Evolutionary conservation across 2,797 vertebrate species (phyloP), one percentile per base, ranked within the genome.

Genomic region (Notolepis coatsorum): DNA sequence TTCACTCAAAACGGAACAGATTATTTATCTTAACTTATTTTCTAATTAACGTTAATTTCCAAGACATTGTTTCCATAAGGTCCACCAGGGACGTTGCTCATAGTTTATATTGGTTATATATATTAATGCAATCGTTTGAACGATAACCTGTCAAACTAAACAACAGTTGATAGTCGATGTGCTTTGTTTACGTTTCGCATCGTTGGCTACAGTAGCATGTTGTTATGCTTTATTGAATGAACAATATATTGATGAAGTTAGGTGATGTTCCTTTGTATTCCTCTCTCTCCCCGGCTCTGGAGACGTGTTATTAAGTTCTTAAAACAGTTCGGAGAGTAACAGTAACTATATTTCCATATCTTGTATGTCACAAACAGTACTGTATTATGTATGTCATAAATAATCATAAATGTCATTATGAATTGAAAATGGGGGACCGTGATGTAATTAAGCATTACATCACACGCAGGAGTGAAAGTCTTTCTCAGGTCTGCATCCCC

Each of bases 101-200:
- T 7, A 1, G 3, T 57, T 10, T 0, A 10, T 3, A 20, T 41
- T n/a, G 1, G 6, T 21, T 2, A 30, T 25, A 31, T 42, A 12
- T 2, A 18, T 21, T 12, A 18, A 2, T 39, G 21, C 2, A 2
- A 21, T 9, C 18, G 17, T 61, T 48, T 57, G 1, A 9, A 38
- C 38, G n/a, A 41, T 3, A 7, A 27, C 13, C 5, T 15, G 43
- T 4, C 35, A 31, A 20, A 38, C 56, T 20, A 64, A 55, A 65
- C 71, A 69, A 86, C 85, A 88, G 89, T 87, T 86, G 83, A 69
- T 21, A n/a, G 18, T 13, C 45, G 7, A 72, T 6, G 43, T 37
- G 64, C 57, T 64, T 68, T 88, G 85, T 88, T 90, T 85, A 88
- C 86, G 17, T 80, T 41, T 41, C 43, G 49, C 39, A 0, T 50